Conservation (phyloP, 2,888 invertebrate species). For the Melinopterus prodromus region DNA sequence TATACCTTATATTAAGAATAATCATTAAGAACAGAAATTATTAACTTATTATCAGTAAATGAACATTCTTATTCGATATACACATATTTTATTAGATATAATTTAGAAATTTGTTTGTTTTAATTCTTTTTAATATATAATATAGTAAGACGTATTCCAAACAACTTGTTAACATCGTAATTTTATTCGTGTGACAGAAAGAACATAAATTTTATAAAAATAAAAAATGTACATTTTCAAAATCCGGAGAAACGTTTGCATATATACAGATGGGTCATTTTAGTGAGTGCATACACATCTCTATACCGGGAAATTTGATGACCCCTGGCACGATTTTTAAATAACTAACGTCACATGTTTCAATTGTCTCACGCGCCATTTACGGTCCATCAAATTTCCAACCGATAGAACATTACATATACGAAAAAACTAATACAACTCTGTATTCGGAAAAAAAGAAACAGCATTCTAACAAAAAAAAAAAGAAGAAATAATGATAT, state of each 20-base stretch:
- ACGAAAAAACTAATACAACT: constrained; percentile 4
- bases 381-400: neutral
- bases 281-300: neutral
- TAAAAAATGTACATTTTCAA: neutral
- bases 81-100: neutral
- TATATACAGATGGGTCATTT: neutral
- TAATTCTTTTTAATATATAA: neutral
- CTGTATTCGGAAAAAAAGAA: neutral
- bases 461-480: neutral
- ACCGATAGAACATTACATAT: neutral
- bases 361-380: neutral
- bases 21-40: constrained; percentile 4
- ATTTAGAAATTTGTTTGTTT: neutral
- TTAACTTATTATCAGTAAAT: neutral
- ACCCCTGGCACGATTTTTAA: neutral
- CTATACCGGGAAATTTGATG: neutral
- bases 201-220: neutral
- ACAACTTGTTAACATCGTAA: neutral
- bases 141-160: neutral
- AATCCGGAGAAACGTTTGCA: neutral
- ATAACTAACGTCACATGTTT: neutral
- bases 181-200: neutral
- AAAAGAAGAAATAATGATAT: neutral
- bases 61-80: neutral
- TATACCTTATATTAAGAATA: neutral